Conservation (phyloP, 2,888 invertebrate genomes). For the Reticulitermes lucifugus region DNA sequence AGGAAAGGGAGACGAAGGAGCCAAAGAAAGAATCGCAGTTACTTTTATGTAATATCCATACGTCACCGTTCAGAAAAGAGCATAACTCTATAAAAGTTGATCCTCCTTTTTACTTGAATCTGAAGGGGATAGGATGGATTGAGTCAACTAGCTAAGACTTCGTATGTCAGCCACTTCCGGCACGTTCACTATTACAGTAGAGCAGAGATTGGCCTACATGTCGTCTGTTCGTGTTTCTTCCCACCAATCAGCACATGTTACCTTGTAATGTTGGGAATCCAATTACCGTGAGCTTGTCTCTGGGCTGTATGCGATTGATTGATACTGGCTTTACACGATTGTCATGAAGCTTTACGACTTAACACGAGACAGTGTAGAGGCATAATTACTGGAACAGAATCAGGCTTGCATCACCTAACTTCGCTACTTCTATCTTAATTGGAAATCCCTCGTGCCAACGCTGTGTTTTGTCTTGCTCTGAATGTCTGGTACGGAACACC, state of each 20-base stretch:
- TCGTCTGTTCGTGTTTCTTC: background rate
- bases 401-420: background rate
- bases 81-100: no score
- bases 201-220: background rate
- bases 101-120: no score
- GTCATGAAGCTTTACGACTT: background rate
- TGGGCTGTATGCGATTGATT: background rate
- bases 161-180: no score
- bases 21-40: no score
- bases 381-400: background rate
- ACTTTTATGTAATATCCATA: no score
- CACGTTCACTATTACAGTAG: no score
- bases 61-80: no score
- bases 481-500: background rate
- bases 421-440: background rate
- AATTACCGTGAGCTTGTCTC: background rate
- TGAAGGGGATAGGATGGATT: no score
- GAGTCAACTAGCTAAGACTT: no score
- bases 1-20: no score
- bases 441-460: background rate
- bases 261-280: background rate
- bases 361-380: background rate
- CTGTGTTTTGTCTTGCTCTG: background rate
- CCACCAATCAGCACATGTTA: background rate
- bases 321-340: conserved; percentile 3